Evolutionary conservation across 2,888 invertebrate species (phyloP).

Genomic region (Agrotis puta): DNA sequence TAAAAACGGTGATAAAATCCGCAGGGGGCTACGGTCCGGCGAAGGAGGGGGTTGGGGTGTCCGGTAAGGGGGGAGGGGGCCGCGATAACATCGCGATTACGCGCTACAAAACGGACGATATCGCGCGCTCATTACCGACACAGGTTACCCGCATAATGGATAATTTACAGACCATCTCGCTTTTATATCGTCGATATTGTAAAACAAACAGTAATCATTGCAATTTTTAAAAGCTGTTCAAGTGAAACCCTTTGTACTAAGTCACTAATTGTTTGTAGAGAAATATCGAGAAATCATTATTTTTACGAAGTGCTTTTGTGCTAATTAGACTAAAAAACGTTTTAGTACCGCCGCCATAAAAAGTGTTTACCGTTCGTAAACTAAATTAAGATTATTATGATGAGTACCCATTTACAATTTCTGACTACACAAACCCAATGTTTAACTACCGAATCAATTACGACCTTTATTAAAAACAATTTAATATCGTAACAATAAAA

Average conservation of each 20-base stretch:
- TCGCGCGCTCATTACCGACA: slow-evolving; percentile 82
- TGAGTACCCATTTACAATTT: slow-evolving; percentile 20
- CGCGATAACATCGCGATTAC: slow-evolving; percentile 84
- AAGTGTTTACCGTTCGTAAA: slow-evolving; percentile 3
- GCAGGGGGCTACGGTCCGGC: slow-evolving; percentile 78
- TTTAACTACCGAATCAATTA: slow-evolving; percentile 59
- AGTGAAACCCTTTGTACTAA: background rate
- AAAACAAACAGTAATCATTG: slow-evolving; percentile 20
- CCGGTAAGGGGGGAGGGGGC: slow-evolving; percentile 51
- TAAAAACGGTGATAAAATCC: slow-evolving; percentile 66
- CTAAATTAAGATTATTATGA: slow-evolving; percentile 26
- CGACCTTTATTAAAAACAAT: slow-evolving; percentile 71
- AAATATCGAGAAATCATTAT: slow-evolving; percentile 7
- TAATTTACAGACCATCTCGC: slow-evolving; percentile 72
- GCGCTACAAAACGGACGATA: slow-evolving; percentile 88
- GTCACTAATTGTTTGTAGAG: background rate
- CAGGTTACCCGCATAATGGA: slow-evolving; percentile 81
- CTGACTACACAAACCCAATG: slow-evolving; percentile 20
- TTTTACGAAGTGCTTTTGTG: slow-evolving; percentile 1
- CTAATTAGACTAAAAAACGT: slow-evolving; percentile 24
- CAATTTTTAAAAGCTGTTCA: slow-evolving; percentile 6
- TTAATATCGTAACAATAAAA: slow-evolving; percentile 81
- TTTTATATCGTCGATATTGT: slow-evolving; percentile 49
- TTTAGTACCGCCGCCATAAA: slow-evolving; percentile 17
- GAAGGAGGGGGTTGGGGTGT: slow-evolving; percentile 63